Conservation (phyloP, 2,888 invertebrate species). For the Trichogramma evanescens region DNA sequence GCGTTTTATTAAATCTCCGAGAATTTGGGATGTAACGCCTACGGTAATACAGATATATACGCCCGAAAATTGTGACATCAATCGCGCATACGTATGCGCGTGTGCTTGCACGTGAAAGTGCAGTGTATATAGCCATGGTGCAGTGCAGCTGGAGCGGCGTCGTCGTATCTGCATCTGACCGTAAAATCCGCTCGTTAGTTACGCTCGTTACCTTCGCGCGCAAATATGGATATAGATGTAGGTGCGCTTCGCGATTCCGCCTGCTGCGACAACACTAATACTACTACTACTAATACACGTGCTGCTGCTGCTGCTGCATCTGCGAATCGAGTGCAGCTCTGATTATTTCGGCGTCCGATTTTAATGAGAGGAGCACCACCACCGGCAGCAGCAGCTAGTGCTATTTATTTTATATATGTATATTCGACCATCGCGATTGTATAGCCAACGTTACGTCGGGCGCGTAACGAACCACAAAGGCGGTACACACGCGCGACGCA, state of each 20-base stretch:
- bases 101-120: background rate
- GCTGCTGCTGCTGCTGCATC: constrained; percentile 2
- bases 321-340: constrained; percentile 28
- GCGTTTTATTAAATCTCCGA: no score
- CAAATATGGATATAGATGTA: constrained; percentile 1
- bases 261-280: background rate
- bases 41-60: no score
- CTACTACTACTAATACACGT: background rate
- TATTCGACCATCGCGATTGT: constrained; percentile 19
- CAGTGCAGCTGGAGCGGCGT: constrained; percentile 25
- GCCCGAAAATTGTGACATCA: constrained; percentile 31
- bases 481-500: constrained; percentile 12
- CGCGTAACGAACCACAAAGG: constrained; percentile 18
- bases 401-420: background rate
- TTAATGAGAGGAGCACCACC: constrained; percentile 32
- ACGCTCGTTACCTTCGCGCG: constrained; percentile 40
- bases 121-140: background rate
- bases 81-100: constrained; percentile 26
- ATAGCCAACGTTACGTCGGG: no score
- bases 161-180: constrained; percentile 44
- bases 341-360: constrained; percentile 36
- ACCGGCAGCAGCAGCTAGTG: no score
- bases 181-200: constrained; percentile 46
- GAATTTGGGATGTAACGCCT: no score
- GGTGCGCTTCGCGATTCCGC: background rate